Evolutionary conservation across 2,888 invertebrate genomes (phyloP).

Genomic region (Petrolisthes manimaculis): DNA sequence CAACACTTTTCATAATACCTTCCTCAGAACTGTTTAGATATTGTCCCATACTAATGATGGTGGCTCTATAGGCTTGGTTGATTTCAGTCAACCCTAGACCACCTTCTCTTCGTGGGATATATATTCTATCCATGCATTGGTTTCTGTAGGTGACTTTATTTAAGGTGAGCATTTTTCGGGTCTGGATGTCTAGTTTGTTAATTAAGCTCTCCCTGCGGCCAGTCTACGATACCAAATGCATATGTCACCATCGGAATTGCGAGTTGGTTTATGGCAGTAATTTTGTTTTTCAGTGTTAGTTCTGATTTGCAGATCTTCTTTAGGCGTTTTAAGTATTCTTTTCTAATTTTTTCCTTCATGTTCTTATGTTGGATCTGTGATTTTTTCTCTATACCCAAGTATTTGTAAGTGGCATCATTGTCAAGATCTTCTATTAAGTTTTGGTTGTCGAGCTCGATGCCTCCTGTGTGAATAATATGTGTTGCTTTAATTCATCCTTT

Average conservation of each 20-base stretch:
- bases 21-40: constrained; percentile 5
- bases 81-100: too few relatives aligned
- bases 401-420: constrained; percentile 8
- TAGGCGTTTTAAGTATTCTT: too few relatives aligned
- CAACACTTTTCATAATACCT: background rate
- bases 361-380: background rate
- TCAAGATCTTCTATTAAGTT: constrained; percentile 7
- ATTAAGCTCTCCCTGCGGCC: background rate
- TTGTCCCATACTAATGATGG: too few relatives aligned
- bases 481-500: too few relatives aligned
- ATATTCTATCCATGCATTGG: constrained; percentile 11
- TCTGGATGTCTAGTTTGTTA: background rate
- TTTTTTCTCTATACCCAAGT: constrained; percentile 19
- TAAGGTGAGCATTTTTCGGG: constrained; percentile 13
- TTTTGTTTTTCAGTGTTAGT: too few relatives aligned
- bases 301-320: too few relatives aligned
- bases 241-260: constrained; percentile 5
- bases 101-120: background rate
- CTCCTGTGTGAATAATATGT: too few relatives aligned
- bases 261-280: background rate
- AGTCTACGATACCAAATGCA: constrained; percentile 6
- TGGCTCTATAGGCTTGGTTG: too few relatives aligned
- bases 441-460: background rate
- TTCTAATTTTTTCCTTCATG: background rate
- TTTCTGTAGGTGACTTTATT: constrained; percentile 18